Conservation (phyloP, 2,888 invertebrate genomes). For the Herminia tarsipennalis region DNA sequence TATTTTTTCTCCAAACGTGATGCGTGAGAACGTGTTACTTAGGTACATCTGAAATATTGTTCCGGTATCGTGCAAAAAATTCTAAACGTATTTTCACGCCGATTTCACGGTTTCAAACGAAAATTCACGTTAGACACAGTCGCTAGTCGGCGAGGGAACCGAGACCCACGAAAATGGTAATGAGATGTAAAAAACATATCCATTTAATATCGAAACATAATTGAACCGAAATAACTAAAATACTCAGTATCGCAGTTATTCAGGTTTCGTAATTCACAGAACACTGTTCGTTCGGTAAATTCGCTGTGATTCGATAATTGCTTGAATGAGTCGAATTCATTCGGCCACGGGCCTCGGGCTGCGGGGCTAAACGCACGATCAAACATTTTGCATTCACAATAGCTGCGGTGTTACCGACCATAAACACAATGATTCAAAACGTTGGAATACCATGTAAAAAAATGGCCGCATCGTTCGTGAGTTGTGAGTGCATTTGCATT, state of each 20-base stretch:
- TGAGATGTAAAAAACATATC: not conserved
- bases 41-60: slow-evolving; percentile 7
- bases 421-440: slow-evolving; percentile 18
- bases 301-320: slow-evolving; percentile 21
- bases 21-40: slow-evolving; percentile 30
- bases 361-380: slow-evolving; percentile 11
- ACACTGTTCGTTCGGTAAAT: slow-evolving; percentile 12
- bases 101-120: not conserved
- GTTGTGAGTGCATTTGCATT: slow-evolving; percentile 13
- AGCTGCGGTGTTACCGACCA: slow-evolving; percentile 5
- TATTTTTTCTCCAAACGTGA: slow-evolving; percentile 7
- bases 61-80: slow-evolving; percentile 21
- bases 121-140: not conserved
- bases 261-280: slow-evolving; percentile 2
- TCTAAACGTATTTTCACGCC: slow-evolving; percentile 16
- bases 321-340: slow-evolving; percentile 11
- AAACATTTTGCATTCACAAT: slow-evolving; percentile 23
- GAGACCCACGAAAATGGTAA: no score
- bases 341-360: slow-evolving; percentile 1
- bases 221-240: slow-evolving; percentile 2
- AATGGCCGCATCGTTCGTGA: slow-evolving; percentile 7
- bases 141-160: not conserved
- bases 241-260: slow-evolving; percentile 4
- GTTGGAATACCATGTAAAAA: slow-evolving; percentile 16
- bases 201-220: not conserved